A percentile compares a stretch with the other conserved stretches of the same genome.
Conservation (phyloP, 1,140 invertebrate genomes). For the Scaptomyza pallida region DNA sequence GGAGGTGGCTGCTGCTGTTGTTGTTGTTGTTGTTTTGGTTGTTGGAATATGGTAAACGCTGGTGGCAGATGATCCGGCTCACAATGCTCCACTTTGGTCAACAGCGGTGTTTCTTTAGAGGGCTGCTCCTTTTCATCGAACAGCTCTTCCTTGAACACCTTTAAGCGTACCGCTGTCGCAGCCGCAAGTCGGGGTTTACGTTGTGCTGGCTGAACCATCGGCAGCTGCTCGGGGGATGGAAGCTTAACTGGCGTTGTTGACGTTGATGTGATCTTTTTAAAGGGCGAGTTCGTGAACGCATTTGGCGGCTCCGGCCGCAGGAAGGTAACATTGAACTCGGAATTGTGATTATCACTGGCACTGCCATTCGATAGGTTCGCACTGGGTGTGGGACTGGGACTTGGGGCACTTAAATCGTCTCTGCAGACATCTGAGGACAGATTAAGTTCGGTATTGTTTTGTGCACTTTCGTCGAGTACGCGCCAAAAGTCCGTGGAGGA, state of each 20-base stretch:
- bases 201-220: constrained; percentile 40
- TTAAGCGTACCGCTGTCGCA: constrained; percentile 59
- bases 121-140: constrained; percentile 39
- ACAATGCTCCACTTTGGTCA: constrained; percentile 61
- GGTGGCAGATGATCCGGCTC: constrained; percentile 59
- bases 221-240: constrained; percentile 54
- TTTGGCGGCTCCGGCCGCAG: constrained; percentile 69
- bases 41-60: constrained; percentile 67
- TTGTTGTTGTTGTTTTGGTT: constrained; percentile 18
- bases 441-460: constrained; percentile 72
- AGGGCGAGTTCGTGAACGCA: constrained; percentile 70
- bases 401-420: constrained; percentile 44
- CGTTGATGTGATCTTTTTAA: constrained; percentile 56
- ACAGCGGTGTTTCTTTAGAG: constrained; percentile 15
- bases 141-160: constrained; percentile 71
- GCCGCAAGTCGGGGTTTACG: constrained; percentile 62
- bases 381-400: constrained; percentile 41
- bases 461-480: constrained; percentile 77
- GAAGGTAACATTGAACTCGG: constrained; percentile 68
- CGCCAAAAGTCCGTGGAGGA: constrained; percentile 82
- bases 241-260: constrained; percentile 44
- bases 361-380: constrained; percentile 33
- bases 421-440: constrained; percentile 55
- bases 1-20: background rate
- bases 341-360: constrained; percentile 59